Conservation (phyloP, 1,140 invertebrate genomes). For the Ridgeia piscesae region DNA sequence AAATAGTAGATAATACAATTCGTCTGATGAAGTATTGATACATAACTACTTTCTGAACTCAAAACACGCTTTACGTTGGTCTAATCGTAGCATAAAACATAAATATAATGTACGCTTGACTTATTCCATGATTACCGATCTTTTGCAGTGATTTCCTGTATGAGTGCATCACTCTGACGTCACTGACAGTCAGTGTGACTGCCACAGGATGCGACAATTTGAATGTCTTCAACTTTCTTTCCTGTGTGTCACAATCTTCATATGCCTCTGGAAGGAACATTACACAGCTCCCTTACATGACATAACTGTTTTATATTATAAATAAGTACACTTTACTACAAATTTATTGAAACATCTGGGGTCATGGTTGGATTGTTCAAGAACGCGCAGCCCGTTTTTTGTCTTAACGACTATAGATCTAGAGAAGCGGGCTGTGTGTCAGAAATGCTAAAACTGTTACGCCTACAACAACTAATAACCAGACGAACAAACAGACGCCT, state of each 20-base stretch:
- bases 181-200: constrained; percentile 45
- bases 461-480: too few species aligned
- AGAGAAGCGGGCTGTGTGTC: too few species aligned
- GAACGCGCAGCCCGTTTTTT: too few species aligned
- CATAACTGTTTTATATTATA: not conserved
- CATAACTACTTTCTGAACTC: not conserved
- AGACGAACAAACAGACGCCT: too few species aligned
- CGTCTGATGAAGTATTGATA: not conserved
- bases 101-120: not conserved
- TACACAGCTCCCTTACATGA: not conserved
- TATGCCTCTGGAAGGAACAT: not conserved
- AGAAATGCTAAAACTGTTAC: too few species aligned
- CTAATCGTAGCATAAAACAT: not conserved
- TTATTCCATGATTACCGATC: constrained; percentile 45
- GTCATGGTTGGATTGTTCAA: not conserved
- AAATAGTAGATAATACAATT: too few species aligned
- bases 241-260: not conserved
- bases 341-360: not conserved
- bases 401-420: too few species aligned
- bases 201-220: constrained; percentile 38
- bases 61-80: not conserved
- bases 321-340: not conserved
- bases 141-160: constrained; percentile 50
- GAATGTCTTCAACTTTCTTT: not conserved
- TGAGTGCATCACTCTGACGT: constrained; percentile 52